Conservation (phyloP, 2,797 vertebrate species). For the Eremophila alpestris region DNA sequence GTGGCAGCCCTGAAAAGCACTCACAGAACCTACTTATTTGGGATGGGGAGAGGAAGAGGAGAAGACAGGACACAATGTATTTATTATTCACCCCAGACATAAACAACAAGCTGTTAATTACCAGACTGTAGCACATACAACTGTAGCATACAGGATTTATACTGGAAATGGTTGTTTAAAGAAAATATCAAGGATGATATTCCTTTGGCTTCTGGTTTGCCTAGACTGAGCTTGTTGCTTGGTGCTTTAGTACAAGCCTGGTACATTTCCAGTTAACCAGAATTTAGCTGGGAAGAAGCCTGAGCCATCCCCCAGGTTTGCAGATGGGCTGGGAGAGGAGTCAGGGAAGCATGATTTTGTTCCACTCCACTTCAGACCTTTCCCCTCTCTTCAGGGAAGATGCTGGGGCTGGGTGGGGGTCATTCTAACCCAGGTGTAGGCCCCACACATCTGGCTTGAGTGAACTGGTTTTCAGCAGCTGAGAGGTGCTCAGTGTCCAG, state of each 20-base stretch:
- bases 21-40: neutral
- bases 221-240: neutral
- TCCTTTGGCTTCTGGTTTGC: neutral
- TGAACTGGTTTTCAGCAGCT: neutral
- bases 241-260: neutral
- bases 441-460: neutral
- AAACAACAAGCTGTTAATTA: neutral
- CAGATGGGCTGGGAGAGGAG: neutral
- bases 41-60: neutral
- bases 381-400: neutral
- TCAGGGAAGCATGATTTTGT: neutral
- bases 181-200: neutral
- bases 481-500: neutral
- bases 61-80: neutral
- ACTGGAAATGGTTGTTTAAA: neutral
- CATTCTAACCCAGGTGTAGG: neutral
- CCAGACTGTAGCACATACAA: neutral
- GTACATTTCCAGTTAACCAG: neutral
- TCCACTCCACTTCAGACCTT: neutral
- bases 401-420: neutral
- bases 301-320: neutral
- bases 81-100: neutral
- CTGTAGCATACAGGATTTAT: neutral
- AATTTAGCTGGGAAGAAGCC: neutral
- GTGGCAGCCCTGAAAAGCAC: neutral